Evolutionary conservation across 1,140 invertebrate genomes (phyloP).

Genomic region (Bathynomus jamesi): DNA sequence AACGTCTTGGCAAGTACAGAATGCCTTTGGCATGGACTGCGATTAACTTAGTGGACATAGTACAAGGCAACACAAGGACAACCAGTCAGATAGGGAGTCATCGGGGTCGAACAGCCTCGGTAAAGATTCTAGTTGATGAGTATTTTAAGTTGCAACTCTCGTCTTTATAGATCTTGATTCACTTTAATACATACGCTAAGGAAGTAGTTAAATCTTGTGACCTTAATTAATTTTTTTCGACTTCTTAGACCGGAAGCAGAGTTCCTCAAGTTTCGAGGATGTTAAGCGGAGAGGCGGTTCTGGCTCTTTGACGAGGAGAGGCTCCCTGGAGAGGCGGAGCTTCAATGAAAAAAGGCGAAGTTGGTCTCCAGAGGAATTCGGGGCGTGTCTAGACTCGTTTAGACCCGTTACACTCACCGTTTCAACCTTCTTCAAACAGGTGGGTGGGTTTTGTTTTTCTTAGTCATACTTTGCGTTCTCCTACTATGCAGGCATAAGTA

Average conservation of each 20-base stretch:
- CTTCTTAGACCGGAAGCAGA: conserved; percentile 69
- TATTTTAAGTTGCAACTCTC: no score
- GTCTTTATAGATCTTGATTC: no score
- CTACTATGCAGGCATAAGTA: no score
- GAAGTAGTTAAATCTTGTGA: no score
- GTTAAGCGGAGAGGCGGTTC: conserved; percentile 53
- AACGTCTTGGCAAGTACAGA: conserved; percentile 80
- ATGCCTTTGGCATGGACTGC: conserved; percentile 95
- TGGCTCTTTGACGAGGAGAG: conserved; percentile 64
- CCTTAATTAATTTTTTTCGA: no score
- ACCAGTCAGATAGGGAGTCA: conserved; percentile 43
- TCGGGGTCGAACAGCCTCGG: conserved; percentile 45
- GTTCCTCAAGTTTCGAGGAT: conserved; percentile 65
- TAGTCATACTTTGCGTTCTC: no score
- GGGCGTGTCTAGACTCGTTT: conserved; percentile 68
- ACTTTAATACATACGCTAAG: no score
- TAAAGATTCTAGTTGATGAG: no score
- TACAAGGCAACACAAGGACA: conserved; percentile 12
- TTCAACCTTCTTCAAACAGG: conserved; percentile 65
- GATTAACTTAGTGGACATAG: conserved; percentile 75
- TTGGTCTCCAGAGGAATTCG: conserved; percentile 73
- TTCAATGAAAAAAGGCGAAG: conserved; percentile 57
- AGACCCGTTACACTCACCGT: conserved; percentile 82
- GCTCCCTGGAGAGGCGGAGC: conserved; percentile 66
- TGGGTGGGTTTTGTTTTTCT: no score